Evolutionary conservation across 2,797 vertebrate species (phyloP).

Genomic region (Chaetodon trifasciatus): DNA sequence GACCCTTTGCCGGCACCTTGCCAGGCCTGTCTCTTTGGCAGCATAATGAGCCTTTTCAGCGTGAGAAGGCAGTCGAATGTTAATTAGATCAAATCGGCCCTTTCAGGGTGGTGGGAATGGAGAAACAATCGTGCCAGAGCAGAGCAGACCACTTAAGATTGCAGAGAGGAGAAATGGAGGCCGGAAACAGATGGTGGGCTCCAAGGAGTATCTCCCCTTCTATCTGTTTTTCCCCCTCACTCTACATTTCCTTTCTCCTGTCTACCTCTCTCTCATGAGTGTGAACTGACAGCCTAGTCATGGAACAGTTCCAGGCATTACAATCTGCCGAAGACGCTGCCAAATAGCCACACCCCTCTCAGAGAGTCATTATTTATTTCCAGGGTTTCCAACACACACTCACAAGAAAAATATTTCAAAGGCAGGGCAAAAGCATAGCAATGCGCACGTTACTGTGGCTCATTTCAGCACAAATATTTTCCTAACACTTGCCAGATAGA

Average conservation of each 20-base stretch:
- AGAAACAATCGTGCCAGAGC: slow-evolving; percentile 74
- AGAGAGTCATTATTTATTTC: slow-evolving; percentile 51
- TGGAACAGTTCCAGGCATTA: slow-evolving; percentile 36
- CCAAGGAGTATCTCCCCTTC: slow-evolving; percentile 42
- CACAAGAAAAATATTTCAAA: slow-evolving; percentile 36
- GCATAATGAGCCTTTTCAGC: slow-evolving; percentile 86
- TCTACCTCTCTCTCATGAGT: slow-evolving; percentile 31
- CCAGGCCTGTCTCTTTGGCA: slow-evolving; percentile 68
- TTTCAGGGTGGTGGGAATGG: slow-evolving; percentile 80
- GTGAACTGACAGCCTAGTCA: slow-evolving; percentile 52
- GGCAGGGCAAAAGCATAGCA: neutral
- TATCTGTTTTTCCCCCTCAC: slow-evolving; percentile 10
- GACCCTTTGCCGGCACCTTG: slow-evolving; percentile 67
- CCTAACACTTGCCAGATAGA: slow-evolving; percentile 17
- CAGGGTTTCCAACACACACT: slow-evolving; percentile 16
- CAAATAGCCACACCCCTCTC: slow-evolving; percentile 63
- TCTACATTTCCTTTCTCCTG: slow-evolving; percentile 40
- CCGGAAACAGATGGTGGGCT: slow-evolving; percentile 59
- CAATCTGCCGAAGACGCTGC: slow-evolving; percentile 39
- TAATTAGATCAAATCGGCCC: slow-evolving; percentile 85
- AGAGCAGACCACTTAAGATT: slow-evolving; percentile 70
- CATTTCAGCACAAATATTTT: slow-evolving; percentile 30
- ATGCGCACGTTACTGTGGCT: slow-evolving; percentile 4
- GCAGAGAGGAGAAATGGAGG: slow-evolving; percentile 53
- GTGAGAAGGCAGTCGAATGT: slow-evolving; percentile 82